These are phyloP conservation scores for Torymus tubicola DNA, from an alignment of 2,888 invertebrate species.

Conservation along the genomic window DNA sequence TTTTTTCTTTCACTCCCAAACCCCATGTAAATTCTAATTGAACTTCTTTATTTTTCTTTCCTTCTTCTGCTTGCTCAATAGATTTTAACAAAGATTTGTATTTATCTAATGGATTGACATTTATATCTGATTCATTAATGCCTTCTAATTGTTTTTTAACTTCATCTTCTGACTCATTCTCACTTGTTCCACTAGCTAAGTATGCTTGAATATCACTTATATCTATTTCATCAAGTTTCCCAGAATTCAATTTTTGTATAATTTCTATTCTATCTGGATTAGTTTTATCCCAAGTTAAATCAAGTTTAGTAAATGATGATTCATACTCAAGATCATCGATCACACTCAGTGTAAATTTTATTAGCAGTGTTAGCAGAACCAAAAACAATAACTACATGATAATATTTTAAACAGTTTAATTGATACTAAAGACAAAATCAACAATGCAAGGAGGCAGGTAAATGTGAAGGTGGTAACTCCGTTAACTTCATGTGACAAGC, in stretches of 20 bases:
- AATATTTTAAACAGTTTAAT: too few relatives aligned
- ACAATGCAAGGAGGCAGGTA: too few relatives aligned
- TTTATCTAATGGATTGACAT: slow-evolving; percentile 82
- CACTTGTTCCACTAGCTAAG: slow-evolving; percentile 86
- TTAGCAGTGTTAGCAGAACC: too few relatives aligned
- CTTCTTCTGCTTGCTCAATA: slow-evolving; percentile 83
- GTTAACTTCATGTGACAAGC: too few relatives aligned
- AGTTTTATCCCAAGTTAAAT: slow-evolving; percentile 97
- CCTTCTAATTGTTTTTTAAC: slow-evolving; percentile 48
- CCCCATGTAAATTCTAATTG: slow-evolving; percentile 96
- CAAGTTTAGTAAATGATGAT: too few relatives aligned
- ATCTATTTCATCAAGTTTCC: slow-evolving; percentile 82
- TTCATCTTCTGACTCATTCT: slow-evolving; percentile 74
- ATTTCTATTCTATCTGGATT: slow-evolving; percentile 88
- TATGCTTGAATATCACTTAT: slow-evolving; percentile 87
- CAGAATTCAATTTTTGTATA: slow-evolving; percentile 80
- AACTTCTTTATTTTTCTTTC: slow-evolving; percentile 85
- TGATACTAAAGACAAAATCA: too few relatives aligned
- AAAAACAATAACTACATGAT: too few relatives aligned
- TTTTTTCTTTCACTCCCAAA: slow-evolving; percentile 84
- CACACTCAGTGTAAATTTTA: too few relatives aligned
- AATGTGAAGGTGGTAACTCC: too few relatives aligned
- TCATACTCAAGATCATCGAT: too few relatives aligned
- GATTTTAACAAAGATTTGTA: slow-evolving; percentile 87
- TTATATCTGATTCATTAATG: slow-evolving; percentile 58